Conservation (phyloP, 1,140 invertebrate genomes). For the Micrasema longulum region DNA sequence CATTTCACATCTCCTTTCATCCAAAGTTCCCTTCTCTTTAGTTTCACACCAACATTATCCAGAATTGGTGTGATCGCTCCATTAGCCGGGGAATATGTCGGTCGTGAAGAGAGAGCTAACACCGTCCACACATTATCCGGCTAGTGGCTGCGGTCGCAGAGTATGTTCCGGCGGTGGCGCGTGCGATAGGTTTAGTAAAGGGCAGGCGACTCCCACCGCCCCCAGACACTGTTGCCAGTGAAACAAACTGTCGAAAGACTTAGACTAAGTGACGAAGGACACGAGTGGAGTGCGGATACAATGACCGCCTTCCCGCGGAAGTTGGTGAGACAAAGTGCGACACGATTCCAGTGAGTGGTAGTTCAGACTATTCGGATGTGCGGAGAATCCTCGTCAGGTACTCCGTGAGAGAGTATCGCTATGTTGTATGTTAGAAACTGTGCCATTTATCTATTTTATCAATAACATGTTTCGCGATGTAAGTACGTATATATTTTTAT, state of each 20-base stretch:
- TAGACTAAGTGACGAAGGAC: constrained; percentile 24
- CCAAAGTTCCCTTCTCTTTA: constrained; percentile 13
- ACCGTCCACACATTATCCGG: background rate
- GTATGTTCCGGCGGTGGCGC: constrained; percentile 48
- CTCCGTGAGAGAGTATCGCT: background rate
- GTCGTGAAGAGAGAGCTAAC: background rate
- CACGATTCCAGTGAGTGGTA: constrained; percentile 19
- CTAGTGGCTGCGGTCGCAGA: constrained; percentile 30
- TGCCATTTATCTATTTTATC: constrained; percentile 33
- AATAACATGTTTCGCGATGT: constrained; percentile 32
- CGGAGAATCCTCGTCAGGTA: too few species aligned
- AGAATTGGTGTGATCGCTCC: constrained; percentile 17
- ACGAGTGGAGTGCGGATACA: constrained; percentile 26
- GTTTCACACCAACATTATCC: constrained; percentile 29
- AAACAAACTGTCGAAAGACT: background rate
- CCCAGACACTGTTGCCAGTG: constrained; percentile 34
- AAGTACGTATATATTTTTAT: constrained; percentile 12
- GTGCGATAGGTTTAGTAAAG: constrained; percentile 49
- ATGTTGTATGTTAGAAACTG: constrained; percentile 14
- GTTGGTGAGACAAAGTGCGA: constrained; percentile 18
- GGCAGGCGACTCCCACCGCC: constrained; percentile 51
- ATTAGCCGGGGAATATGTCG: constrained; percentile 16
- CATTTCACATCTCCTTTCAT: constrained; percentile 28
- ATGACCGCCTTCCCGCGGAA: background rate
- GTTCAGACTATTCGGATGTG: constrained; percentile 3